A percentile compares a stretch with the other conserved stretches of the same genome.
These are phyloP conservation scores for Stenolophus ochropezus DNA, from an alignment of 2,888 invertebrate species.

Conservation along the genomic window DNA sequence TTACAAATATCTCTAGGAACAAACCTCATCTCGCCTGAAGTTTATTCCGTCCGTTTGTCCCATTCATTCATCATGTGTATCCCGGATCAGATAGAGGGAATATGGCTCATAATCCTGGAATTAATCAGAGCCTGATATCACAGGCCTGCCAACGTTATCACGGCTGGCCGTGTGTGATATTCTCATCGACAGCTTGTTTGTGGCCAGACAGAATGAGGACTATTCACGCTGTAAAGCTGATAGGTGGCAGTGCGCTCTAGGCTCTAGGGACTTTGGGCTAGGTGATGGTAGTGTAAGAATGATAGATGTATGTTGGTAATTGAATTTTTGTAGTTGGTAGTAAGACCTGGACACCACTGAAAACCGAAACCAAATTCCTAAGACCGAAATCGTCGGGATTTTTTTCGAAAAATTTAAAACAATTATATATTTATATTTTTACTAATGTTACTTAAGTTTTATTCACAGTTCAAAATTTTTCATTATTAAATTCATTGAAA, in stretches of 20 bases:
- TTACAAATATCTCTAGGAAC: neutral
- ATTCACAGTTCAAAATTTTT: no score
- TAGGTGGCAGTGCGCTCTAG: neutral
- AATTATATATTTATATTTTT: no score
- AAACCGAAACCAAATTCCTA: no score
- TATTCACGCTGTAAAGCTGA: neutral
- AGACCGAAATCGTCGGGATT: no score
- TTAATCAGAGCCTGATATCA: conserved; percentile 13
- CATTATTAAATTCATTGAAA: no score
- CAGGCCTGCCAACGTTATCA: conserved; percentile 1
- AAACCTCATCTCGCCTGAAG: neutral
- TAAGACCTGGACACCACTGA: no score
- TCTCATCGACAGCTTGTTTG: conserved; percentile 14
- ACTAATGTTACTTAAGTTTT: no score
- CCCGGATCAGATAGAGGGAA: conserved; percentile 10
- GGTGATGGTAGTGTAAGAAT: neutral
- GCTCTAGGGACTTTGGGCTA: neutral
- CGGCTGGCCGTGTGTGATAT: neutral
- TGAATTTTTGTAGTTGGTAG: no score
- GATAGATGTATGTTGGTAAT: neutral
- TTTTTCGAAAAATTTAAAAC: no score
- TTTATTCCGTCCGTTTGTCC: neutral
- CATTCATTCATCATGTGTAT: neutral
- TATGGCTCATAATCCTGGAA: conserved; percentile 20
- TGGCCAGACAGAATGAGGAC: neutral